A percentile compares a stretch with the other conserved stretches of the same genome.
Conservation (phyloP, 2,888 invertebrate genomes). For the Tupiocoris notatus region DNA sequence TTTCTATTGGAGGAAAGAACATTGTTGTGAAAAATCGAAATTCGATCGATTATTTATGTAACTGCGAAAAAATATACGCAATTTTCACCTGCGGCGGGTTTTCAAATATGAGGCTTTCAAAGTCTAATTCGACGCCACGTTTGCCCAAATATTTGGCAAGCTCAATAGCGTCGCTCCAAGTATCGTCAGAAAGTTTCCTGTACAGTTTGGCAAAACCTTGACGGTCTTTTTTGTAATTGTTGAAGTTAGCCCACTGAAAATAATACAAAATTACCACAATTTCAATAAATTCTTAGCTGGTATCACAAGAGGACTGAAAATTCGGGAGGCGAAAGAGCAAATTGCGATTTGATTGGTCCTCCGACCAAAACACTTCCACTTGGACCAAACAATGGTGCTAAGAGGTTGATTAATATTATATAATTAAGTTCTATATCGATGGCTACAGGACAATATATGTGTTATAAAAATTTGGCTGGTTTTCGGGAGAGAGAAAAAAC, state of each 20-base stretch:
- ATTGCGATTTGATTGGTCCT: too few species aligned
- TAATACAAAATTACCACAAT: neutral
- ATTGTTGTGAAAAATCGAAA: constrained; percentile 2
- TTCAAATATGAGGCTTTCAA: constrained; percentile 52
- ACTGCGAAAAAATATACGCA: too few species aligned
- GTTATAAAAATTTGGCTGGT: too few species aligned
- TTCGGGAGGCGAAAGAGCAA: too few species aligned
- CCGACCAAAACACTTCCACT: too few species aligned
- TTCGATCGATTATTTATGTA: neutral
- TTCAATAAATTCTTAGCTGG: neutral
- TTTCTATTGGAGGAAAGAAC: too few species aligned
- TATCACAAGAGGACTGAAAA: too few species aligned
- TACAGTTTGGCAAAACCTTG: constrained; percentile 74
- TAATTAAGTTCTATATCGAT: too few species aligned
- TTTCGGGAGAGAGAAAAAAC: too few species aligned
- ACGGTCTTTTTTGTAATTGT: constrained; percentile 72
- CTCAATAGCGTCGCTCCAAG: constrained; percentile 71
- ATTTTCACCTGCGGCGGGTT: constrained; percentile 1
- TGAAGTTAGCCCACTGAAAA: constrained; percentile 65
- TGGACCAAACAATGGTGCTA: too few species aligned
- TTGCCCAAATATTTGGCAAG: constrained; percentile 74
- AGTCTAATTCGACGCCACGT: constrained; percentile 67
- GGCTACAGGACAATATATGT: too few species aligned
- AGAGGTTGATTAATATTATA: too few species aligned
- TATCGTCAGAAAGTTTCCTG: constrained; percentile 68